These are phyloP conservation scores for Apodemia zela DNA, from an alignment of 2,888 invertebrate species.

Conservation along the genomic window DNA sequence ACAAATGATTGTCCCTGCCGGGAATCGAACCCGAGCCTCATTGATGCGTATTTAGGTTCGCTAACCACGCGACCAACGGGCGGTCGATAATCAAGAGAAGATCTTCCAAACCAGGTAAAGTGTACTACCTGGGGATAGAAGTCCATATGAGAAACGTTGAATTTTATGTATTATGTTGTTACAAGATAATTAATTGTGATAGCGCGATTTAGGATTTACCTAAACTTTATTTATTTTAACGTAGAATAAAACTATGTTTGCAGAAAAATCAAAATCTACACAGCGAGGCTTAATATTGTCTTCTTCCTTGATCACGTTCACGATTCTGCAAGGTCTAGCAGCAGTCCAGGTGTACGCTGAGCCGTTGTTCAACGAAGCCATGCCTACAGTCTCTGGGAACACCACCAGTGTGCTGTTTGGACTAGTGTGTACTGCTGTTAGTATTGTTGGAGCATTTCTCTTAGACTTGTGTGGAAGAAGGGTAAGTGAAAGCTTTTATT, in stretches of 20 bases:
- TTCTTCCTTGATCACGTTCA: conserved; percentile 40
- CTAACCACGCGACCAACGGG: too few relatives aligned
- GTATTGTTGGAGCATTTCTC: conserved; percentile 20
- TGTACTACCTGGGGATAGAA: too few relatives aligned
- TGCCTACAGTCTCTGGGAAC: conserved; percentile 28
- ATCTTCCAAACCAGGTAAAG: too few relatives aligned
- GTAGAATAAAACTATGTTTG: conserved; percentile 19
- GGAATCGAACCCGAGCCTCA: too few relatives aligned
- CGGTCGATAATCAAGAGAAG: too few relatives aligned
- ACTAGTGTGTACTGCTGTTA: conserved; percentile 13
- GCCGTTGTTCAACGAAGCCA: conserved; percentile 44
- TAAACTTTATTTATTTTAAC: too few relatives aligned
- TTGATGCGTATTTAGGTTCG: too few relatives aligned
- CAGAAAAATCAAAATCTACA: conserved; percentile 48
- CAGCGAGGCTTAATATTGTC: conserved; percentile 42
- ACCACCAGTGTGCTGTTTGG: conserved; percentile 25
- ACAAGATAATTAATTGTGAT: too few relatives aligned
- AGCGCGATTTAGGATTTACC: too few relatives aligned
- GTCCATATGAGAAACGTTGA: too few relatives aligned
- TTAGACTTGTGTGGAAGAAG: conserved; percentile 25
- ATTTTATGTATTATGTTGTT: too few relatives aligned
- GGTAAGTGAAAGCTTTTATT: conserved; percentile 17
- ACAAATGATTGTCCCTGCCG: too few relatives aligned
- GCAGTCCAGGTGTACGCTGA: conserved; percentile 58
- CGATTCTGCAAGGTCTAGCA: conserved; percentile 55